A percentile compares a stretch with the other conserved stretches of the same genome.
These are phyloP conservation scores for Erannis defoliaria DNA, from an alignment of 2,888 invertebrate species.

Conservation along the genomic window DNA sequence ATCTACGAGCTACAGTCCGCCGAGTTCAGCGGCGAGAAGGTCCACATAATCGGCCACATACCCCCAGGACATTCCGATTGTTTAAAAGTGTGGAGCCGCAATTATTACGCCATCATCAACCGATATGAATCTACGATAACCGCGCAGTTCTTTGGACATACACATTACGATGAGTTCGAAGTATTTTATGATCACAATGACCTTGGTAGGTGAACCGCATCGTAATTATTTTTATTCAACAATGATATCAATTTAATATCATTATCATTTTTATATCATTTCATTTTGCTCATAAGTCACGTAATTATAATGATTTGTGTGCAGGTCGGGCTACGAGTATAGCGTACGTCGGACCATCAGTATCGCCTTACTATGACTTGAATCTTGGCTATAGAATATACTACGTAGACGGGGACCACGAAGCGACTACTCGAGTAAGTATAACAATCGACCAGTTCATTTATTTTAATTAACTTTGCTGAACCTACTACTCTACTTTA, in stretches of 20 bases:
- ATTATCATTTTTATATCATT: not conserved
- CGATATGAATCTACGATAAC: conserved; percentile 96
- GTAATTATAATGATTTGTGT: conserved; percentile 46
- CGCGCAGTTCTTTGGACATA: conserved; percentile 98
- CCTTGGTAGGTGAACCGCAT: conserved; percentile 84
- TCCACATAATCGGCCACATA: conserved; percentile 98
- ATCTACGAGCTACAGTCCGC: conserved; percentile 97
- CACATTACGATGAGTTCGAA: conserved; percentile 97
- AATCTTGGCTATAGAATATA: conserved; percentile 99
- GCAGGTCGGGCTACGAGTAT: conserved; percentile 93
- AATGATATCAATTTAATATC: conserved; percentile 3
- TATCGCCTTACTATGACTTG: conserved; percentile 96
- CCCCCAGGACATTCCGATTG: conserved; percentile 98
- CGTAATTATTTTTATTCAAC: conserved; percentile 11
- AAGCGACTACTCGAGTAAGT: conserved; percentile 91
- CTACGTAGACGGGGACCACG: conserved; percentile 97
- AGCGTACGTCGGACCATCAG: conserved; percentile 97
- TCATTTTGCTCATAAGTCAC: not conserved
- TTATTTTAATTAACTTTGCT: not conserved
- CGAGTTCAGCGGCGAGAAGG: conserved; percentile 97
- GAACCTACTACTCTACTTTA: not conserved
- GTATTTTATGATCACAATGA: conserved; percentile 95
- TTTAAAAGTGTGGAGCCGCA: conserved; percentile 97
- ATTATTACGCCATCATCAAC: conserved; percentile 95
- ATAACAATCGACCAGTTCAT: conserved; percentile 18